Evolutionary conservation across 2,888 invertebrate genomes (phyloP), one percentile per base, ranked within the genome.

Genomic region (Dryobotodes eremita): DNA sequence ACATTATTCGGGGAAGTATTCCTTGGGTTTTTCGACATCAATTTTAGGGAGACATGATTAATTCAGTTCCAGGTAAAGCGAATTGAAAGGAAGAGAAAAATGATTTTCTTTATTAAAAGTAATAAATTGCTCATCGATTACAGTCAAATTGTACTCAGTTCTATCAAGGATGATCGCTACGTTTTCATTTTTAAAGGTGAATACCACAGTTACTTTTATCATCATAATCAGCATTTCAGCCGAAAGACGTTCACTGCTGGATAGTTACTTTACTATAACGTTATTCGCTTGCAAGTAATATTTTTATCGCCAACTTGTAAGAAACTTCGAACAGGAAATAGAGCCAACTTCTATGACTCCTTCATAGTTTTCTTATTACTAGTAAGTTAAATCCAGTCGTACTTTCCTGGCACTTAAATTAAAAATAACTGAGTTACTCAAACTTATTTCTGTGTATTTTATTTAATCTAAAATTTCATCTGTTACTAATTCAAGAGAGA

Each of bases 301-400:
- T n/a, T 15, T 64, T 55, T 59, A 48, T 59, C 4, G 11, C 26
- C 7, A 86, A 76, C 31, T 72, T 82, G 17, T 64, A n/a, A 71
- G 0, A 59, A 86, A 48, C 31, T 64, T 31, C 0, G 36, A 48
- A 31, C 46, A 73, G 48, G 36, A 69, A 71, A 66, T 26, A 23
- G 20, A 65, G 57, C 13, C 57, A 77, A 77, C 62, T 79, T 75
- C 65, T 79, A 84, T 75, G 57, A 79, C 42, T 75, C 42, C 64
- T 71, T 65, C 64, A 62, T 74, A 78, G 72, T 84, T 84, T 62
- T 79, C 64, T 53, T 72, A 65, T 65, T 72, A 72, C 42, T 69
- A 74, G 15, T 31, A 64, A 75, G 79, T 83, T 86, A 68, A 65
- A 83, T 69, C n/a, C 50, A 69, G 50, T 61, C 50, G 36, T 64